phyloP scores from a whole-genome alignment of 1,140 invertebrate species.

The Bombus superbus region DNA sequence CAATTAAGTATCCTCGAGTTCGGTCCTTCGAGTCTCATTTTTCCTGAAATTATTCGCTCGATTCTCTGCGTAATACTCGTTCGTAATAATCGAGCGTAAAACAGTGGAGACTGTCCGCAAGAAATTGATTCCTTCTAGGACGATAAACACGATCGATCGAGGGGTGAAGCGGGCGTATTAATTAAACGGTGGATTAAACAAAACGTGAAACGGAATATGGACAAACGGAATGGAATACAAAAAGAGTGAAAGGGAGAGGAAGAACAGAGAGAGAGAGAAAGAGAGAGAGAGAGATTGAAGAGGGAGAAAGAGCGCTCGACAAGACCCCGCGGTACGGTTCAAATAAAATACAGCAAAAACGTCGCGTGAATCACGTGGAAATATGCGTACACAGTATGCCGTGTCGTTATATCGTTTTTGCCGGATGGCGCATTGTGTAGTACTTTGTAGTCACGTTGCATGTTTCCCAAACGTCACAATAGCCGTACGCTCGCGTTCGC shows the following conservation, averaged over 20 bases:
- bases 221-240: not conserved
- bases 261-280: too few species aligned
- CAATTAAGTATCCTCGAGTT: not conserved
- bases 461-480: constrained; percentile 46
- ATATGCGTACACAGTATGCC: constrained; percentile 25
- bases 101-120: not conserved
- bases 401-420: constrained; percentile 45
- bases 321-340: not conserved
- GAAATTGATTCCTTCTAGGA: constrained; percentile 22
- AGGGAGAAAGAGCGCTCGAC: not conserved
- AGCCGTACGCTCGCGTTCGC: constrained; percentile 14
- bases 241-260: too few species aligned
- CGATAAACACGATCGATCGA: not conserved
- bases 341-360: constrained; percentile 38
- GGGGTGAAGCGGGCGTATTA: not conserved
- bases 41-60: not conserved
- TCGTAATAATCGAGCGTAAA: not conserved
- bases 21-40: not conserved
- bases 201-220: constrained; percentile 19
- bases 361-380: constrained; percentile 44
- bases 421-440: constrained; percentile 32
- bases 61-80: not conserved
- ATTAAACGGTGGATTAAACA: constrained; percentile 34
- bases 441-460: constrained; percentile 46
- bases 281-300: not conserved